Evolutionary conservation across 2,113 vertebrate genomes (phyloP), one percentile per base, ranked within the genome.

Genomic region (Anthoscopus minutus): DNA sequence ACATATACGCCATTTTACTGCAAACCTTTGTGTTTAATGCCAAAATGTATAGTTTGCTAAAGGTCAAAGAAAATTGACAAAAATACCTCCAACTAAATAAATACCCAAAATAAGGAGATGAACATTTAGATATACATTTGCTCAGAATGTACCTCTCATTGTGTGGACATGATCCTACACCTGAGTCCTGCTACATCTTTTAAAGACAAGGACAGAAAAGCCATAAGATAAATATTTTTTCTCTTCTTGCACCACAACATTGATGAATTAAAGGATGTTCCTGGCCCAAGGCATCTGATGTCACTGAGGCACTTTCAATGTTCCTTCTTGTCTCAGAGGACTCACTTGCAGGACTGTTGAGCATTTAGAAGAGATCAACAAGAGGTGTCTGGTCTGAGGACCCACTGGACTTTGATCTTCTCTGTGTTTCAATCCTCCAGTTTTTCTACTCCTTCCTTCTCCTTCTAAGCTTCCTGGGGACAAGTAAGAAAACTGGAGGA

Each of bases 31-130:
- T 77, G n/a, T 56, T 82, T 86, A 88, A 87, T 47, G 71, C 58
- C 66, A 93, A 81, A 86, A 58, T 21, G 31, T 24, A 58, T 54
- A 30, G 23, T 78, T 81, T 84, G 44, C 25, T 83, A 66, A 93
- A 92, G 76, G 64, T 84, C 67, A 93, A 6, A 77, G 40, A 60
- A 61, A 89, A 86, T n/a, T 42, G n/a, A 78, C 30, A 71, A 44
- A 89, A 24, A 62, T n/a, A 2, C 1, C 30, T 25, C 10, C 33
- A 82, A 85, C 78, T 86, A 93, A 85, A 54, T 47, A 87, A 94
- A 86, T 48, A 54, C 53, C 30, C 48, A 35, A 62, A 81, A 17
- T 47, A 60, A 87, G 7, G 15, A 37, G n/a, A 62, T 20, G 16
- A 92, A 88, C 61, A 78, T 61, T 64, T 71, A 51, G 71, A 54